Evolutionary conservation across 1,140 invertebrate species (phyloP).

Genomic region (Himalopsyche phryganea): DNA sequence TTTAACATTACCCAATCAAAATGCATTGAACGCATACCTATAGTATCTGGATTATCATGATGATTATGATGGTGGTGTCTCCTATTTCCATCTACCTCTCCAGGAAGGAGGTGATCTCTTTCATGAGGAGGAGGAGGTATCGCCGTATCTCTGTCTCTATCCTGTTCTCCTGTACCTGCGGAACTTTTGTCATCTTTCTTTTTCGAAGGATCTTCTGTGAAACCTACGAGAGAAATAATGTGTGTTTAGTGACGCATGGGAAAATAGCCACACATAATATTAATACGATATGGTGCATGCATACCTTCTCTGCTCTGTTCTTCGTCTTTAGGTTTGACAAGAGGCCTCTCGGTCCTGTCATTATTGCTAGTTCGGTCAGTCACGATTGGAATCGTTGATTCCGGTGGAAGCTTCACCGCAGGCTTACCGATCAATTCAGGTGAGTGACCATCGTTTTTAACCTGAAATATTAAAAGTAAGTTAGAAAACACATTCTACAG

Average conservation of each 20-base stretch:
- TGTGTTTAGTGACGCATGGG: not conserved
- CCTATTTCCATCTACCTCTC: conserved; percentile 33
- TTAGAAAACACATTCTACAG: too few species aligned
- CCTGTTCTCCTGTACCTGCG: not conserved
- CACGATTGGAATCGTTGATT: conserved; percentile 6
- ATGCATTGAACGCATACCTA: too few species aligned
- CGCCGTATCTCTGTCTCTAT: conserved; percentile 21
- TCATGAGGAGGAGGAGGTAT: conserved; percentile 36
- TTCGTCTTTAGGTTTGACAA: conserved; percentile 11
- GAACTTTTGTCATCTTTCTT: conserved; percentile 14
- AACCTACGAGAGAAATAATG: conserved; percentile 14
- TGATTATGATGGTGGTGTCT: conserved; percentile 30
- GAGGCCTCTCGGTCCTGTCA: not conserved
- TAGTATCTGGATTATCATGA: conserved; percentile 17
- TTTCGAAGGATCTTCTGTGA: conserved; percentile 18
- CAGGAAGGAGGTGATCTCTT: conserved; percentile 35
- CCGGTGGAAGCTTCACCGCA: conserved; percentile 45
- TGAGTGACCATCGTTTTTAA: conserved; percentile 31
- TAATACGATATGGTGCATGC: not conserved
- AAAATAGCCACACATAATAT: not conserved
- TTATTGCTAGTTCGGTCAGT: conserved; percentile 3
- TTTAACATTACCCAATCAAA: too few species aligned
- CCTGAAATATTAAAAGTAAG: conserved; percentile 7
- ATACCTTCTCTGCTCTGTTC: conserved; percentile 15
- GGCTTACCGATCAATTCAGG: conserved; percentile 35